Evolutionary conservation across 2,113 vertebrate species (phyloP).

Genomic region (Gracilinanus agilis): DNA sequence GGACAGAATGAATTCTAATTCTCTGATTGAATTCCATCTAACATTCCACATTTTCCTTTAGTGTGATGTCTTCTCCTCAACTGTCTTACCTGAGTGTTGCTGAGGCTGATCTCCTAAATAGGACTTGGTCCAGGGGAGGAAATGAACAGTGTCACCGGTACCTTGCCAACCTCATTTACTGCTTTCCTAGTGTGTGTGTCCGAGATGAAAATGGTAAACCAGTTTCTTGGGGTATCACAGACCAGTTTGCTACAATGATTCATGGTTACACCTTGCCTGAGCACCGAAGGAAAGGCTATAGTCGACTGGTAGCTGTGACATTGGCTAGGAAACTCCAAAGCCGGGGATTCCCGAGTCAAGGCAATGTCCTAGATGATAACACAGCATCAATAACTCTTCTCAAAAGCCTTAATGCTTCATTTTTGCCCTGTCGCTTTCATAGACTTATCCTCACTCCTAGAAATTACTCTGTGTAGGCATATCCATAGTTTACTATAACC

Average conservation of each 20-base stretch:
- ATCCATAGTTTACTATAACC: constrained; percentile 11
- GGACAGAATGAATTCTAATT: background rate
- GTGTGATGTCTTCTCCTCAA: constrained; percentile 24
- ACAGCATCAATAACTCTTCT: constrained; percentile 26
- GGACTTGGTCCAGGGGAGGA: constrained; percentile 75
- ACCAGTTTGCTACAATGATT: constrained; percentile 83
- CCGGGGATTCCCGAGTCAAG: constrained; percentile 74
- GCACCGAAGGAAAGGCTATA: constrained; percentile 75
- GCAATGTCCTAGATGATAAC: constrained; percentile 75
- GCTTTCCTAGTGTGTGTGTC: constrained; percentile 82
- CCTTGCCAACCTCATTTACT: constrained; percentile 74
- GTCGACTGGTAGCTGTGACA: constrained; percentile 58
- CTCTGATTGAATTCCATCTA: background rate
- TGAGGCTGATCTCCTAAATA: constrained; percentile 75
- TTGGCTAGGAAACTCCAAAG: constrained; percentile 76
- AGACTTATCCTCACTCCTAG: constrained; percentile 76
- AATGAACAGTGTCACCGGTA: constrained; percentile 73
- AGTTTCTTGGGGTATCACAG: constrained; percentile 79
- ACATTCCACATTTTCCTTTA: constrained; percentile 42
- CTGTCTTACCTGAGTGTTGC: constrained; percentile 76
- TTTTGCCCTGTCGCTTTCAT: constrained; percentile 74
- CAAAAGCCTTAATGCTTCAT: constrained; percentile 41
- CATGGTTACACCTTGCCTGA: constrained; percentile 78
- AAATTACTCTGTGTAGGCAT: constrained; percentile 26
- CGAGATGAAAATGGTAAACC: constrained; percentile 73